Conservation (phyloP, 2,888 invertebrate genomes). For the Trachelus tabidus region DNA sequence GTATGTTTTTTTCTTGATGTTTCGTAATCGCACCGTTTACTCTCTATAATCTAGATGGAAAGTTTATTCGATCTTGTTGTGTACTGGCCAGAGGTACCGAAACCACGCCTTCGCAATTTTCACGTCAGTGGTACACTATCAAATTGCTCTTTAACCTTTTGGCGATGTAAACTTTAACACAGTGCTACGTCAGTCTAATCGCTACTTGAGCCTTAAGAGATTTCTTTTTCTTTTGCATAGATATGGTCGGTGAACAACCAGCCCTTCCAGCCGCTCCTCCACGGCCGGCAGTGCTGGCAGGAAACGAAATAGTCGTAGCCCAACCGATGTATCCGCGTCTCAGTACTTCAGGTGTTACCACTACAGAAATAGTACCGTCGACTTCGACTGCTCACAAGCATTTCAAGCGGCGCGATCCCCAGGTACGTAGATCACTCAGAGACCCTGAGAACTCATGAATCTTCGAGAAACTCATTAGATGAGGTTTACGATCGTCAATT, state of each 20-base stretch:
- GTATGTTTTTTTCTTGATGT: constrained; percentile 41
- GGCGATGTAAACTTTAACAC: neutral
- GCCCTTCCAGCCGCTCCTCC: constrained; percentile 59
- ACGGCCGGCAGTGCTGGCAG: constrained; percentile 63
- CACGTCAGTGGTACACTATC: neutral
- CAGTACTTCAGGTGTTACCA: constrained; percentile 29
- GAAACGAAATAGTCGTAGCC: constrained; percentile 62
- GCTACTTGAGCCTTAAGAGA: neutral
- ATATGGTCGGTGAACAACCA: constrained; percentile 40
- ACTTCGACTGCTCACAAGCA: constrained; percentile 57
- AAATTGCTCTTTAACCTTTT: neutral
- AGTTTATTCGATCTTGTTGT: neutral
- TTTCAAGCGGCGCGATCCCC: constrained; percentile 51
- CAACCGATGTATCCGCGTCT: constrained; percentile 46
- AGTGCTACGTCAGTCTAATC: neutral
- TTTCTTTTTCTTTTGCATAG: constrained; percentile 3
- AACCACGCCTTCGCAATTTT: neutral
- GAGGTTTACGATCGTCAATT: neutral
- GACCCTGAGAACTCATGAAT: neutral
- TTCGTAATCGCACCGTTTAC: neutral
- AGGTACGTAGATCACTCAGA: constrained; percentile 35
- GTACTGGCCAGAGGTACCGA: neutral
- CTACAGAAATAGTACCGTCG: constrained; percentile 60
- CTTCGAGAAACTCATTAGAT: neutral
- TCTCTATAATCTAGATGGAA: neutral